Evolutionary conservation across 2,888 invertebrate species (phyloP).

Genomic region (Lithosia quadra): DNA sequence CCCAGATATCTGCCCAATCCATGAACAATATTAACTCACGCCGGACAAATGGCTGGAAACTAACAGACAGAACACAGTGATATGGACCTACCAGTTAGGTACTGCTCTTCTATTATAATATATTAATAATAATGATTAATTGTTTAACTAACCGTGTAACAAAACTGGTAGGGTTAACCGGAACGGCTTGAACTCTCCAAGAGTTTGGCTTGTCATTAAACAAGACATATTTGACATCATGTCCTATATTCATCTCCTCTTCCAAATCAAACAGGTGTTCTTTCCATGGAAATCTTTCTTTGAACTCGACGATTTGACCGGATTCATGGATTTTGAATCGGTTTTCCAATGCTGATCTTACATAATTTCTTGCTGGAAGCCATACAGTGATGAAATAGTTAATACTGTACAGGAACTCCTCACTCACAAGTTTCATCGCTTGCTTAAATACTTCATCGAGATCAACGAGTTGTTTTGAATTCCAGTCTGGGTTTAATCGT

Average conservation of each 20-base stretch:
- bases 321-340: slow-evolving; percentile 90
- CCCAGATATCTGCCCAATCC: no score
- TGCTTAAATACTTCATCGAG: slow-evolving; percentile 89
- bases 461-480: slow-evolving; percentile 84
- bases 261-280: slow-evolving; percentile 95
- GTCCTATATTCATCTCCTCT: slow-evolving; percentile 88
- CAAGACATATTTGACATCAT: slow-evolving; percentile 90
- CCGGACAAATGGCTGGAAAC: no score
- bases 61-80: no score
- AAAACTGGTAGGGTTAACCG: slow-evolving; percentile 90
- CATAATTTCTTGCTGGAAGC: slow-evolving; percentile 94
- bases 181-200: slow-evolving; percentile 96
- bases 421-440: slow-evolving; percentile 92
- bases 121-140: no score
- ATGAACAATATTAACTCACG: no score
- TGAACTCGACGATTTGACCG: slow-evolving; percentile 93
- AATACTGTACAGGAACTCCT: slow-evolving; percentile 92
- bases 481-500: slow-evolving; percentile 95
- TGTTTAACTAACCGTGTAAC: slow-evolving; percentile 85
- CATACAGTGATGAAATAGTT: slow-evolving; percentile 89
- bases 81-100: no score
- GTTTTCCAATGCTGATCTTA: slow-evolving; percentile 90
- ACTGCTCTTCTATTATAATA: no score
- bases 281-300: slow-evolving; percentile 94
- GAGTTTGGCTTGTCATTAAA: slow-evolving; percentile 88